Evolutionary conservation across 2,888 invertebrate species (phyloP).

Genomic region (Lymantria dispar): DNA sequence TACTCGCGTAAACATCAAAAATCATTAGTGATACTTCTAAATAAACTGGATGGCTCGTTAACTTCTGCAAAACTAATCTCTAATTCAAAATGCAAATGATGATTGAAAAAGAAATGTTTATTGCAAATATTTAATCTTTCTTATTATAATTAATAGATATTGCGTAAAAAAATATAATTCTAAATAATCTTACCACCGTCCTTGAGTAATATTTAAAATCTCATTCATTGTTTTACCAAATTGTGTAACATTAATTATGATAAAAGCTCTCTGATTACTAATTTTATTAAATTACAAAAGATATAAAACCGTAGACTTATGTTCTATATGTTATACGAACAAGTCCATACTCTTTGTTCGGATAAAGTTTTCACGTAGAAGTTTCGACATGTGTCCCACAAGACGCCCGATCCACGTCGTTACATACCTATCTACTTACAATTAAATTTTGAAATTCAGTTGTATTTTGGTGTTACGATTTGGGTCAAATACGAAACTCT

Average conservation of each 20-base stretch:
- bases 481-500: background rate
- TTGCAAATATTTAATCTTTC: too few species aligned
- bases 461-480: constrained; percentile 15
- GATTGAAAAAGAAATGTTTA: too few species aligned
- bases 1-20: too few species aligned
- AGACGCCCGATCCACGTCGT: constrained; percentile 43
- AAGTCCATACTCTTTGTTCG: constrained; percentile 65
- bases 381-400: constrained; percentile 70
- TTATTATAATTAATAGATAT: too few species aligned
- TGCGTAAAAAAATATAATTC: too few species aligned
- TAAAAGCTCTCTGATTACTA: constrained; percentile 42
- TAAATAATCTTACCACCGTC: too few species aligned
- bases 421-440: constrained; percentile 19
- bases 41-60: too few species aligned
- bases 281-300: constrained; percentile 49
- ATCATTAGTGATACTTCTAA: too few species aligned
- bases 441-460: constrained; percentile 28
- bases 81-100: too few species aligned
- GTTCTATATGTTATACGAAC: constrained; percentile 49
- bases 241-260: constrained; percentile 33
- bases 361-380: constrained; percentile 63
- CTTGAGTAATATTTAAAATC: too few species aligned
- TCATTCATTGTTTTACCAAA: background rate
- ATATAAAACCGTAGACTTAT: constrained; percentile 38
- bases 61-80: too few species aligned